A percentile compares a stretch with the other conserved stretches of the same genome.
These are phyloP conservation scores for Chionomys nivalis DNA, from an alignment of 2,113 vertebrate species.

Conservation along the genomic window DNA sequence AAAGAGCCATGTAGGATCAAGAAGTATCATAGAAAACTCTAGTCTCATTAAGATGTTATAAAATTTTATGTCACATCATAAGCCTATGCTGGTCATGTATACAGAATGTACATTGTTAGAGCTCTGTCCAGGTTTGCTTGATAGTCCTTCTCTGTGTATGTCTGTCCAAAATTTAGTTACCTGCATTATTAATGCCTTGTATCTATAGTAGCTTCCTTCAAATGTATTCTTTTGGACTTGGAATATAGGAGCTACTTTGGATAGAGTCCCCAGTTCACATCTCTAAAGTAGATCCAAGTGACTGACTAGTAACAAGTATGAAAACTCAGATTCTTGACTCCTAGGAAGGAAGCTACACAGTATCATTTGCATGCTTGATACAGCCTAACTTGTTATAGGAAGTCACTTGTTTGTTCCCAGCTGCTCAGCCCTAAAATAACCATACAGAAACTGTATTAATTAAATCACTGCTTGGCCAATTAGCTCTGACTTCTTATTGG, in stretches of 20 bases:
- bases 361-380: neutral
- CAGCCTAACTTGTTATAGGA: neutral
- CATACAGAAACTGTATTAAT: no score
- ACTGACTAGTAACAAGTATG: no score
- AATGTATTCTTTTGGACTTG: neutral
- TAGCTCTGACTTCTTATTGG: no score
- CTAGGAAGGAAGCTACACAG: neutral
- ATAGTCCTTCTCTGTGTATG: neutral
- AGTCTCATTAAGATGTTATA: neutral
- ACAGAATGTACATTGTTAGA: no score
- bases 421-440: no score
- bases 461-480: no score
- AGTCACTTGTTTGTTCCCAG: rapidly evolving
- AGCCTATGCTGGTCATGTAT: neutral
- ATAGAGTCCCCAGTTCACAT: neutral
- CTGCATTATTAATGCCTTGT: no score
- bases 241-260: neutral
- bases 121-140: neutral
- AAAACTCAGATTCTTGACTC: neutral
- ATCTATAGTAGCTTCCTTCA: neutral
- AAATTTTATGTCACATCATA: neutral
- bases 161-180: neutral
- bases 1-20: neutral
- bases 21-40: neutral
- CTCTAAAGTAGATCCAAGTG: neutral